Evolutionary conservation across 2,888 invertebrate genomes (phyloP), one percentile per base, ranked within the genome.

Genomic region (Dicycla oo): DNA sequence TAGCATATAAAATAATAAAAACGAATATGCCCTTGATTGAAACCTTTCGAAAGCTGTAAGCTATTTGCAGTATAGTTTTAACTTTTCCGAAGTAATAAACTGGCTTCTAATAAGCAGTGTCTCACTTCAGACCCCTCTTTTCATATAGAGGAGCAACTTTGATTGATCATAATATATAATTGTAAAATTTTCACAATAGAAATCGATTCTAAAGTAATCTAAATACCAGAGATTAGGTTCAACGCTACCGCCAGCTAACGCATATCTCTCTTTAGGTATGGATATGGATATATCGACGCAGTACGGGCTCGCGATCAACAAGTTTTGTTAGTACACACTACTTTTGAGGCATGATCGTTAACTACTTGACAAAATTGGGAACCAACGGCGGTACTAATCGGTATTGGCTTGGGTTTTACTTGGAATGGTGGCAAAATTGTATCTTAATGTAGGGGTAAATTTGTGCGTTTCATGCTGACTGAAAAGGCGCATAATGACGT

Each of bases 241-340:
- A 86, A 85, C 75, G 75, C 72, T 20, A 40, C 6, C n/a, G 43
- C 58, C 56, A 53, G 81, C 83, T 90, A 90, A 88, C 84, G 84
- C 88, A 69, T 65, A 73, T 91, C 86, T 93, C 87, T 92, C 89
- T 86, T 76, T 95, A 95, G 95, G 95, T 94, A 89, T 92, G 92
- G 94, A 95, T 89, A 90, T 92, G 90, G 88, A 92, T 87, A 87
- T 94, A 91, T 90, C 94, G 91, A 92, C 93, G 91, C 94, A 92
- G 93, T 95, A 92, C 91, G 93, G 93, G 84, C 91, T 95, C 83
- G 91, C 92, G 87, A 91, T 95, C 88, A 91, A 85, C 92, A 94
- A 94, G 88, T 85, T 94, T 93, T 94, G 95, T 95, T 94, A 95
- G 95, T 95, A 95, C 83, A 80, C 2, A 60, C 68, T 74, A 86